These are phyloP conservation scores for Ceratina australensis DNA, from an alignment of 1,140 invertebrate genomes.

Conservation along the genomic window DNA sequence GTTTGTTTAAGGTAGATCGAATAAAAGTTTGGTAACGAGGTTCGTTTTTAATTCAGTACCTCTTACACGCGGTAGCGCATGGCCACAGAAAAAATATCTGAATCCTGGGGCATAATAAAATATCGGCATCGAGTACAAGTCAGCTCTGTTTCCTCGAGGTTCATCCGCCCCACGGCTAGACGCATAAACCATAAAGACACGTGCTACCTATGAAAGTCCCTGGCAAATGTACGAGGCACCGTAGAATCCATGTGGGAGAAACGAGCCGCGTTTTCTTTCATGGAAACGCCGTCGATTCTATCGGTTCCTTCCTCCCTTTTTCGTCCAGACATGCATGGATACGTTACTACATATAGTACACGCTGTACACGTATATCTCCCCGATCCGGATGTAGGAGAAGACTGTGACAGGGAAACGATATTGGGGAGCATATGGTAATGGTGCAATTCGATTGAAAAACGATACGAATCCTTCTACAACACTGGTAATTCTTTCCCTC, in stretches of 20 bases:
- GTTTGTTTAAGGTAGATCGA: no score
- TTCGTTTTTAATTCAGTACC: no score
- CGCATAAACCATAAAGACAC: constrained; percentile 67
- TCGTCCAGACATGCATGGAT: neutral
- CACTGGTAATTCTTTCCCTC: constrained; percentile 21
- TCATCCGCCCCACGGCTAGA: constrained; percentile 52
- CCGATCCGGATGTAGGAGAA: constrained; percentile 3
- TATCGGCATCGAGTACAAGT: constrained; percentile 46
- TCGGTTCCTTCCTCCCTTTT: constrained; percentile 4
- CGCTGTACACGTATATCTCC: neutral
- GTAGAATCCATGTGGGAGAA: constrained; percentile 39
- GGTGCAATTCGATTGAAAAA: constrained; percentile 45
- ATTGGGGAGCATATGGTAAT: constrained; percentile 39
- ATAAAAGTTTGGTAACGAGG: no score
- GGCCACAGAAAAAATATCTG: neutral
- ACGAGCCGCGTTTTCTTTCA: constrained; percentile 39
- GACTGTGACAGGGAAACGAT: constrained; percentile 33
- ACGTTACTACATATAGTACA: no score
- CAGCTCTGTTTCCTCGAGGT: constrained; percentile 55
- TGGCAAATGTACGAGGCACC: constrained; percentile 32
- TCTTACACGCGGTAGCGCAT: constrained; percentile 31
- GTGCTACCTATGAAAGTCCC: constrained; percentile 59
- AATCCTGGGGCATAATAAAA: constrained; percentile 46
- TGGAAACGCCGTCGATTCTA: constrained; percentile 41
- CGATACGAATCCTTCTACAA: constrained; percentile 39